Percentiles rank a stretch among this genome's conserved stretches.
Conservation (phyloP, 2,888 invertebrate species). For the Abrostola tripartita region DNA sequence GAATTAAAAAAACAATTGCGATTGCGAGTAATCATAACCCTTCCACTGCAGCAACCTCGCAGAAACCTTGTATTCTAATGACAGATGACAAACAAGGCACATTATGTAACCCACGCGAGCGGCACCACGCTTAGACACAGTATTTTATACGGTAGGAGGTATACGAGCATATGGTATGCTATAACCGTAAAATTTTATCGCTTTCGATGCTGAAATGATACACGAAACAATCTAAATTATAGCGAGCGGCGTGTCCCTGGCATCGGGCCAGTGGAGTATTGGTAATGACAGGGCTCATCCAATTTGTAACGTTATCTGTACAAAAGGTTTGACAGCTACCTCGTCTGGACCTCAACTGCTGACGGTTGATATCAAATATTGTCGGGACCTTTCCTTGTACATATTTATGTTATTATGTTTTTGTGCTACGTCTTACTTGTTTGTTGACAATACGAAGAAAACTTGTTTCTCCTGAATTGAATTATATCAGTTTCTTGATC, state of each 20-base stretch:
- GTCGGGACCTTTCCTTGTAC: constrained; percentile 9
- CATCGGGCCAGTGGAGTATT: constrained; percentile 74
- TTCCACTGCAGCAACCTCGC: constrained; percentile 28
- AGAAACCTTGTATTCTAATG: constrained; percentile 40
- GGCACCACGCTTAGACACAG: constrained; percentile 69
- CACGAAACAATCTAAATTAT: constrained; percentile 87
- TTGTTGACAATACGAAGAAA: not conserved
- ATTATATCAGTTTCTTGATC: constrained; percentile 1
- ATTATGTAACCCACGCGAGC: constrained; percentile 33
- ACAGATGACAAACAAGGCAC: constrained; percentile 49
- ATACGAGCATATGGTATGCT: constrained; percentile 77
- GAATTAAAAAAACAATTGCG: constrained; percentile 47
- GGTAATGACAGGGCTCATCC: constrained; percentile 81
- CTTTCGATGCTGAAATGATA: constrained; percentile 86
- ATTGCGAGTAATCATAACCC: constrained; percentile 44
- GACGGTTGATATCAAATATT: constrained; percentile 46
- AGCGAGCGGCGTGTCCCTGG: constrained; percentile 76
- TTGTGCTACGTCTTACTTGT: not conserved
- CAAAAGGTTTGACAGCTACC: constrained; percentile 59
- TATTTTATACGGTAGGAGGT: constrained; percentile 63
- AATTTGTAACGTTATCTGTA: constrained; percentile 78
- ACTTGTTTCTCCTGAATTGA: constrained; percentile 1
- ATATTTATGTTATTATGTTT: not conserved
- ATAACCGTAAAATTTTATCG: constrained; percentile 88
- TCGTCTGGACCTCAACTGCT: constrained; percentile 50